Percentiles rank a stretch among this genome's conserved stretches.
Evolutionary conservation across 2,888 invertebrate species (phyloP).

Genomic region (Plutella xylostella): DNA sequence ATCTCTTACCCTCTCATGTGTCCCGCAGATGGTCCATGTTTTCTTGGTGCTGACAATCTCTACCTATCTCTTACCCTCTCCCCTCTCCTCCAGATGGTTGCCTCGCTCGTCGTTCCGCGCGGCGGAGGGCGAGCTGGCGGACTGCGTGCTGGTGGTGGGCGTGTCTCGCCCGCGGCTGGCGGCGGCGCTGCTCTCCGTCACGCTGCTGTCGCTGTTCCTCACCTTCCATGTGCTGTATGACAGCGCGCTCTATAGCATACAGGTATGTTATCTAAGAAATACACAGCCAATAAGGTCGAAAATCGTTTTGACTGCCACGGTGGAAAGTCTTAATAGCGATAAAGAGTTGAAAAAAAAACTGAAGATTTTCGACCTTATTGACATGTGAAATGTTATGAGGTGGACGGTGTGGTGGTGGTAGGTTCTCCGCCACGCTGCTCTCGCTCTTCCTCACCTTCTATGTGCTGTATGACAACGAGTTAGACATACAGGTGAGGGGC

Average conservation of each 20-base stretch:
- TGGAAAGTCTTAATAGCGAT: too few species aligned
- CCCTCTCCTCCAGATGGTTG: constrained; percentile 90
- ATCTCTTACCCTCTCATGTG: too few species aligned
- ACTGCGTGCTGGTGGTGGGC: constrained; percentile 86
- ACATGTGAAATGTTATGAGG: too few species aligned
- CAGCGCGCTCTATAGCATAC: constrained; percentile 85
- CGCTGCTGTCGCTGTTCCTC: constrained; percentile 83
- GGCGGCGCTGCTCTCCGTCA: constrained; percentile 82
- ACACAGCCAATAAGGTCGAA: too few species aligned
- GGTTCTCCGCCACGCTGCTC: constrained; percentile 81
- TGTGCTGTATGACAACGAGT: constrained; percentile 85
- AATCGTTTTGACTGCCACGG: too few species aligned
- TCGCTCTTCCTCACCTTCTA: constrained; percentile 88
- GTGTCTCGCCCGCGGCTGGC: constrained; percentile 88
- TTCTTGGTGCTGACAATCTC: too few species aligned
- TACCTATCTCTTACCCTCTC: too few species aligned
- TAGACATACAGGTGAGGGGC: constrained; percentile 75
- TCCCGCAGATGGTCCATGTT: too few species aligned
- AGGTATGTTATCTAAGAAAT: constrained; percentile 60
- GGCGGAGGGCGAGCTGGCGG: constrained; percentile 85
- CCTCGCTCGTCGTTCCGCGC: constrained; percentile 85
- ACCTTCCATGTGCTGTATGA: constrained; percentile 89
- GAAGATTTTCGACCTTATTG: too few species aligned
- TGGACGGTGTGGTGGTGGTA: too few species aligned
- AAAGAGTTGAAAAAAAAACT: too few species aligned